Base-by-base conservation (phyloP, 1,140 invertebrate species). In the Bombus fervidus region DNA sequence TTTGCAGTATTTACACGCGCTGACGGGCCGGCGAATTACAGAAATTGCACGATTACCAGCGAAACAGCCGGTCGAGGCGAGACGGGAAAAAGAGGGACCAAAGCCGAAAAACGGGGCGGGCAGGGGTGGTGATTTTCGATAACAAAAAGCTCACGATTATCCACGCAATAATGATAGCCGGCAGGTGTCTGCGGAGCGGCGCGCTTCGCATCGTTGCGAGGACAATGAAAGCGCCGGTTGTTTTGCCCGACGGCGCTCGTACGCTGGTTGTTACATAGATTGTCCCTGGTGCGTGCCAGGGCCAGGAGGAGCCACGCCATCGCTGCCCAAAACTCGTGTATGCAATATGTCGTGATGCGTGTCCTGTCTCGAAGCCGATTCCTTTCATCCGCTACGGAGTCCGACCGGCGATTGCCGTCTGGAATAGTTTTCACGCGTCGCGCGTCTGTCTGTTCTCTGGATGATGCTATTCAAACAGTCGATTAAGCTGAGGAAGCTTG, bases 111-210 rank as follows among this genome's bases (percentile, higher is more conserved):
- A 41, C 39, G 28, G 59, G 34, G 10, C 62, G 34, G 69, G 66
- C 69, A 71, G 76, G 57, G 75, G 66, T 83, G 89, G 75, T 87
- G 83, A 87, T 90, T 92, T 91, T 88, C 92, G 86, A 92, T 93
- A 93, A 93, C 92, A 93, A 93, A 93, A 93, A 92, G 90, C 89
- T 92, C 79, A 87, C 86, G 92, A 94, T 94, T 94, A 93, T 93
- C 86, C 86, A 89, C 77, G 88, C 76, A 89, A 92, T 94, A 94
- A 94, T 93, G 88, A 93, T 86, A 86, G 87, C 89, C 90, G 91
- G 91, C 93, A 94, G 94, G 93, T 94, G 93, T 92, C 91, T 89
- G 87, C 81, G 76, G 75, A 90, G 84, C 84, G 77, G 73, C 77
- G 89, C 53, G 83, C 83, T 72, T 86, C 74, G 86, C 85, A 91